These are phyloP conservation scores for Mesocricetus auratus DNA, from an alignment of 2,113 vertebrate genomes.

Conservation along the genomic window DNA sequence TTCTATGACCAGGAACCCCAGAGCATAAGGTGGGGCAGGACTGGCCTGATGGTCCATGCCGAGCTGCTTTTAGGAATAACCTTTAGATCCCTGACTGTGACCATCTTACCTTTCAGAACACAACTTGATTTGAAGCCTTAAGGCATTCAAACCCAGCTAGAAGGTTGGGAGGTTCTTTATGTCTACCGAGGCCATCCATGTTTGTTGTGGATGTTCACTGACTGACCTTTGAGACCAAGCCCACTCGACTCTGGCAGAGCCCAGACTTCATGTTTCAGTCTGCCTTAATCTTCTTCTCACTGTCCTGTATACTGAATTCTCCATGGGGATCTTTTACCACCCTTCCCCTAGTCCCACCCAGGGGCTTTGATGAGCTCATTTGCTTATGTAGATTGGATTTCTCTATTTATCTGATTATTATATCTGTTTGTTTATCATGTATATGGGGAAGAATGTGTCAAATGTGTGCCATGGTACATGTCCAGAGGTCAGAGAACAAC, in stretches of 20 bases:
- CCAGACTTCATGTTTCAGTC: neutral
- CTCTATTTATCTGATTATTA: neutral
- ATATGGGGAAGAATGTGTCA: neutral
- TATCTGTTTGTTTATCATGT: neutral
- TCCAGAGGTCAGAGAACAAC: neutral
- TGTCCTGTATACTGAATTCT: accelerated
- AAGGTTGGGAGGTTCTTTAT: neutral
- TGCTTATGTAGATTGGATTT: neutral
- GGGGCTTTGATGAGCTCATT: neutral
- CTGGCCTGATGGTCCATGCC: no score
- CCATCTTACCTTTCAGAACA: neutral
- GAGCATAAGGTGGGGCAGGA: slow-evolving; percentile 8
- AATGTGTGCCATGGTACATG: neutral
- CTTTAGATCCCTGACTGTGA: no score
- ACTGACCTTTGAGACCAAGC: neutral
- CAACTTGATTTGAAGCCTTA: neutral
- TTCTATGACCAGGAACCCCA: neutral
- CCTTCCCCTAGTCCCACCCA: no score
- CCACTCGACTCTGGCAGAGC: neutral
- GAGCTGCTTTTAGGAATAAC: neutral
- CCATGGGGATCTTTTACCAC: neutral
- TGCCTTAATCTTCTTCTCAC: neutral
- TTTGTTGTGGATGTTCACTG: neutral
- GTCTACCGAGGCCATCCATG: no score
- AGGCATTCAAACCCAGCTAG: neutral